These are phyloP conservation scores for Hylia prasina DNA, from an alignment of 2,113 vertebrate genomes.

Conservation along the genomic window DNA sequence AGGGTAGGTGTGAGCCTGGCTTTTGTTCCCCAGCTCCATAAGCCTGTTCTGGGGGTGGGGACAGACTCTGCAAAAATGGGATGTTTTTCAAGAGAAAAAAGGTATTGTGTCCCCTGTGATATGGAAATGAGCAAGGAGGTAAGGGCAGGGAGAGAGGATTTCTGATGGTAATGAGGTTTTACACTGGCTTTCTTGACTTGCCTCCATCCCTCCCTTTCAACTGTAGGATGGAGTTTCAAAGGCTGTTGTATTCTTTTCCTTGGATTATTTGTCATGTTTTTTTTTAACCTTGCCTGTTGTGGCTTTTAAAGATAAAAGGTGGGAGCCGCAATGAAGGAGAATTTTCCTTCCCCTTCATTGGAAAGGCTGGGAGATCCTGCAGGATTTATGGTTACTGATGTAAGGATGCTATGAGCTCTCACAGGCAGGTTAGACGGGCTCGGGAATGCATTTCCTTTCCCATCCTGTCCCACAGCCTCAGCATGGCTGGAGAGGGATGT, in stretches of 20 bases:
- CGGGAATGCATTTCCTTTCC: not conserved
- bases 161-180: constrained; percentile 57
- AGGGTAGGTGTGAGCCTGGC: not conserved
- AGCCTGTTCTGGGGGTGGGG: not conserved
- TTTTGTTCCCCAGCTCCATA: constrained; percentile 17
- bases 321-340: not conserved
- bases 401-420: not conserved
- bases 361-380: not conserved
- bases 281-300: constrained; percentile 5
- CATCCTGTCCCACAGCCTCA: not conserved
- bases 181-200: not conserved
- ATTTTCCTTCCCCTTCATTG: not conserved
- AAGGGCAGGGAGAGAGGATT: constrained; percentile 24
- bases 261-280: constrained; percentile 1
- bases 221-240: not conserved
- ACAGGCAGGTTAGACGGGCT: not conserved
- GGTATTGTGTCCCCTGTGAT: constrained; percentile 43
- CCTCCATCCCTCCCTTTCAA: not conserved
- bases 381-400: not conserved
- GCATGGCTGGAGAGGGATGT: not conserved
- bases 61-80: not conserved
- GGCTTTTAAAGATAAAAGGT: not conserved
- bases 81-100: constrained; percentile 25
- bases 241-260: constrained; percentile 7
- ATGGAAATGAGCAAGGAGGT: constrained; percentile 15